Percentiles rank a stretch among this genome's conserved stretches.
phyloP scores from a whole-genome alignment of 1,140 invertebrate genomes.

The Trachymyrmex septentrionalis region DNA sequence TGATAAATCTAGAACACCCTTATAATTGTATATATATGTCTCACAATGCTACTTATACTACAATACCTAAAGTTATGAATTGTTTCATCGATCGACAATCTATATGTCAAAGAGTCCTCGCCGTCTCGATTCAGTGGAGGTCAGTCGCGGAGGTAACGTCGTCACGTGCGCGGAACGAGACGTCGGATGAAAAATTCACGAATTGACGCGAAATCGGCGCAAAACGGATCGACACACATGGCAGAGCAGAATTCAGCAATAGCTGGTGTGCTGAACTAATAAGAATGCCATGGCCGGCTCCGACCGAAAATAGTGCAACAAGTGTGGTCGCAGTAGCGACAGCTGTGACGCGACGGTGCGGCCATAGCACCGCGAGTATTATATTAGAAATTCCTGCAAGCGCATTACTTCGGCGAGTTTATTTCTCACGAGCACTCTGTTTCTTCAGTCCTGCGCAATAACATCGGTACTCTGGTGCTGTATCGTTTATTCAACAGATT shows the following conservation, averaged over 20 bases:
- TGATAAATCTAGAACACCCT: no score
- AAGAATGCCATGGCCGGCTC: conserved; percentile 56
- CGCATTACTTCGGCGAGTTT: conserved; percentile 67
- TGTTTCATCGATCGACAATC: conserved; percentile 48
- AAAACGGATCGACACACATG: conserved; percentile 53
- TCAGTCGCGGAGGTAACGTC: conserved; percentile 37
- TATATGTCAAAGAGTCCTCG: conserved; percentile 52
- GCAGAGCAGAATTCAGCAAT: conserved; percentile 37
- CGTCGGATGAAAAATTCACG: conserved; percentile 56
- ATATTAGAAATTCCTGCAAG: conserved; percentile 65
- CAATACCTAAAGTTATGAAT: conserved; percentile 23
- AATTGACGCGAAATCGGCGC: conserved; percentile 26
- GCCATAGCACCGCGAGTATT: conserved; percentile 27
- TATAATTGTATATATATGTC: background rate
- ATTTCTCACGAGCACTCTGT: conserved; percentile 60
- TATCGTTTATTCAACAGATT: conserved; percentile 63
- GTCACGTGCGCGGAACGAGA: background rate
- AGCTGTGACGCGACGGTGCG: conserved; percentile 43
- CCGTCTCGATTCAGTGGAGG: background rate
- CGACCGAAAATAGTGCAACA: conserved; percentile 76
- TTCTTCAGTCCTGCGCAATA: conserved; percentile 14
- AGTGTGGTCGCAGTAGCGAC: conserved; percentile 72
- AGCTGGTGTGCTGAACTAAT: conserved; percentile 66
- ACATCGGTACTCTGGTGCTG: background rate
- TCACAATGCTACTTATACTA: background rate